Evolutionary conservation across 2,797 vertebrate species (phyloP).

Genomic region (Takifugu rubripes): DNA sequence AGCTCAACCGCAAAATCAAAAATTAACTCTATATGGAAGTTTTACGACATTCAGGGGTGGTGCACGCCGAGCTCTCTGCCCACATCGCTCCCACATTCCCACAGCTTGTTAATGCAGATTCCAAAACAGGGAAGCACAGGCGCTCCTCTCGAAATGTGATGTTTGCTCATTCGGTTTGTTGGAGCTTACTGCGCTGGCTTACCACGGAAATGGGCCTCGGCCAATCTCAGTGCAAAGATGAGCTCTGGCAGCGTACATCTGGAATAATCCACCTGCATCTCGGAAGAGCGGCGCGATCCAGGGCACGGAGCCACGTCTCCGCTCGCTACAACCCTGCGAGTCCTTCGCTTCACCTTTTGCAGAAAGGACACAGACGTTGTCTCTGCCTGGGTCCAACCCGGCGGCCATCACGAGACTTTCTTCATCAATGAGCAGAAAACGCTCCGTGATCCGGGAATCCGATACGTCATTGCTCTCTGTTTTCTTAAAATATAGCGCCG

Average conservation of each 20-base stretch:
- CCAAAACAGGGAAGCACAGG: slow-evolving; percentile 38
- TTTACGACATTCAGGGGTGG: slow-evolving; percentile 3
- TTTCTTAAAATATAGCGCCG: slow-evolving; percentile 9
- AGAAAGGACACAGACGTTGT: slow-evolving; percentile 64
- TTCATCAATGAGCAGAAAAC: slow-evolving; percentile 1
- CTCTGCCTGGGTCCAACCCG: slow-evolving; percentile 39
- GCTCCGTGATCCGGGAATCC: slow-evolving; percentile 1
- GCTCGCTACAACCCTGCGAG: slow-evolving; percentile 5
- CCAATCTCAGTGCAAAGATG: slow-evolving; percentile 43
- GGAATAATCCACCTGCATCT: slow-evolving; percentile 65
- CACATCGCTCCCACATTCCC: slow-evolving; percentile 44
- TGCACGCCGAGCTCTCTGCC: slow-evolving; percentile 35
- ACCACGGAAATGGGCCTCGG: slow-evolving; percentile 27
- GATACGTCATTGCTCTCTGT: background rate
- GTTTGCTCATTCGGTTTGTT: slow-evolving; percentile 55
- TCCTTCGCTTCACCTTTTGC: background rate
- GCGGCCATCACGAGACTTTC: slow-evolving; percentile 13
- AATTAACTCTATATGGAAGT: slow-evolving; percentile 13
- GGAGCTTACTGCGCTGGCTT: slow-evolving; percentile 39
- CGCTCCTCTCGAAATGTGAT: slow-evolving; percentile 50
- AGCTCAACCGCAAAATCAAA: slow-evolving; percentile 49
- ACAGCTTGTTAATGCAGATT: slow-evolving; percentile 52
- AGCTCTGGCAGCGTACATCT: slow-evolving; percentile 58
- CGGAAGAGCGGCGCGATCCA: slow-evolving; percentile 43
- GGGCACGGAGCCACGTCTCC: slow-evolving; percentile 48